Evolutionary conservation across 2,888 invertebrate genomes (phyloP), one percentile per base, ranked within the genome.

Genomic region (Thyatira batis): DNA sequence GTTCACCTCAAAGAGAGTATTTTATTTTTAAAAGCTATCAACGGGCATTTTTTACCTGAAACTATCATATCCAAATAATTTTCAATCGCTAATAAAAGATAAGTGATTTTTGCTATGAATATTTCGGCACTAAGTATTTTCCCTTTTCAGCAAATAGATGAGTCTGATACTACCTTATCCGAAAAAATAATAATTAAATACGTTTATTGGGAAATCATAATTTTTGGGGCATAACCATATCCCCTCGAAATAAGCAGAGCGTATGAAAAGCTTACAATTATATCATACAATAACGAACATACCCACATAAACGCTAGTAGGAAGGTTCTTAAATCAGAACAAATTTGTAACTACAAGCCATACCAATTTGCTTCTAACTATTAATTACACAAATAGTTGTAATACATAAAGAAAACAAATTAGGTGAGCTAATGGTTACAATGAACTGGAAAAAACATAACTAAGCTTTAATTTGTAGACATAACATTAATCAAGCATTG

Each of bases 11-110:
- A 71, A 76, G 74, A 71, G 73, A 71, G 71, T 61, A 63, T 59
- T 73, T 61, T 76, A 71, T 82, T 80, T 85, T 80, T 78, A 77
- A 80, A 80, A 80, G 69, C 80, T 74, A 84, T 84, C 82, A 82
- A 71, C 67, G 45, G 63, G 54, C 60, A 57, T 67, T 79, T 78
- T 70, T 61, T 65, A 63, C 55, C 53, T 71, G 6, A 23, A 39
- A n/a, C 39, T 39, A n/a, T 39, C 6, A 17, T 17, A 4, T 39
- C 17, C 13, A 39, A 6, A 4, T 17, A 39, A 5, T 2, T 30
- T 0, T 30, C 33, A 5, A n/a, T 30, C n/a, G 30, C 21, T 28
- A 45, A 50, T 50, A 53, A 33, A 13, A 39, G 2, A 8, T 17
- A 17, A n/a, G 11, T 6, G 44, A 33, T 33, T 23, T 23, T 23